These are phyloP conservation scores for Dicentrarchus labrax DNA, from an alignment of 2,113 vertebrate species.

Conservation along the genomic window DNA sequence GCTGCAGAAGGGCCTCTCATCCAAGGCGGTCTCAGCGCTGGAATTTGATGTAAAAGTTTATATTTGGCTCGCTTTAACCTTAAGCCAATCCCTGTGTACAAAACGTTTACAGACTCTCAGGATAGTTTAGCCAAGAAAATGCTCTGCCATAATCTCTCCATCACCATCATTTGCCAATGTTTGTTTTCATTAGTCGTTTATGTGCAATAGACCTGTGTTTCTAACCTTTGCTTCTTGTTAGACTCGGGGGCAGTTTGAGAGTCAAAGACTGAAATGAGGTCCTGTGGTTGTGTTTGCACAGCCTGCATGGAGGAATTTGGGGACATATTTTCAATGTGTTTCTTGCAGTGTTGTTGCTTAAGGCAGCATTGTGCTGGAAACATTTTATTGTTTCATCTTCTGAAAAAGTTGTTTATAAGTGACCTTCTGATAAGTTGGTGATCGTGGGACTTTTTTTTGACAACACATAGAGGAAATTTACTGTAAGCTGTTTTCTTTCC, in stretches of 20 bases:
- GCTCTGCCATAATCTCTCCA: neutral
- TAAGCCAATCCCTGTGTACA: conserved; percentile 43
- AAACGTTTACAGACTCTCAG: conserved; percentile 4
- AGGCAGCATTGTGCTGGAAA: neutral
- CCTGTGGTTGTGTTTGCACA: neutral
- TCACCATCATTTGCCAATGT: neutral
- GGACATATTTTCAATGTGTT: neutral
- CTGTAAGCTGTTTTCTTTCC: neutral
- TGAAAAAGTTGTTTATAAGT: neutral
- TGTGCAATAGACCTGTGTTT: neutral
- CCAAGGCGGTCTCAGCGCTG: conserved; percentile 10
- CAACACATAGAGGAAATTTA: neutral
- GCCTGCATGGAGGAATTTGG: neutral
- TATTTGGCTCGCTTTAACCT: conserved; percentile 32
- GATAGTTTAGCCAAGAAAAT: conserved; percentile 14
- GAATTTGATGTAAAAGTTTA: conserved; percentile 40
- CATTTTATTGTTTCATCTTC: neutral
- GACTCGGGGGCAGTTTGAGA: neutral
- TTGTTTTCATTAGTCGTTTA: conserved; percentile 8
- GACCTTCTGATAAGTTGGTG: neutral
- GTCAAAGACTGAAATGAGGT: neutral
- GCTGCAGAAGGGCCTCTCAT: conserved; percentile 28
- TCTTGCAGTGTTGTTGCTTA: neutral
- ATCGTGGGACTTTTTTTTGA: neutral
- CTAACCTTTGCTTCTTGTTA: neutral